Evolutionary conservation across 2,113 vertebrate species (phyloP).

Genomic region (Mustelus asterias): DNA sequence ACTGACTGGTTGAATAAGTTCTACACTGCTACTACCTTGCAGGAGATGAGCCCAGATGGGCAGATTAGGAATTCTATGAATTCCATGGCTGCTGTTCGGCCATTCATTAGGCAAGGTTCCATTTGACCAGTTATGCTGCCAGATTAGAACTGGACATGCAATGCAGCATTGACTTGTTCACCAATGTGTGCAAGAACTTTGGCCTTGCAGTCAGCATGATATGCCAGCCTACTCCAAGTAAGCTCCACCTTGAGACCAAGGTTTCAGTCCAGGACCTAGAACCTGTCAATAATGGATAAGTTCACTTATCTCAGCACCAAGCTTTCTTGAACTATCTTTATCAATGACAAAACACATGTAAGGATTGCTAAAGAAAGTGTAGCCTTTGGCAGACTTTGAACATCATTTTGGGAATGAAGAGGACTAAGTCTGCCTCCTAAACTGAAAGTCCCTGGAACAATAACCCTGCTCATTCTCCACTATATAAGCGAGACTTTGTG

Average conservation of each 20-base stretch:
- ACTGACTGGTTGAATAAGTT: neutral
- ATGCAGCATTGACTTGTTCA: neutral
- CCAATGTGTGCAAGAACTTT: neutral
- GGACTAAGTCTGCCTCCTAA: neutral
- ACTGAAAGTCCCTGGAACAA: neutral
- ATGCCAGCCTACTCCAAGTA: neutral
- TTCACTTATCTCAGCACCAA: neutral
- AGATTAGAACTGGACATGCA: neutral
- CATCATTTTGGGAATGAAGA: too few species aligned
- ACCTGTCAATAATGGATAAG: neutral
- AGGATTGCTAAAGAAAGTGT: too few species aligned
- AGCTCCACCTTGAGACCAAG: neutral
- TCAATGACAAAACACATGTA: too few species aligned
- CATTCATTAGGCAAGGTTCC: neutral
- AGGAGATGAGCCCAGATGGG: neutral
- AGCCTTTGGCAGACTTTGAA: too few species aligned
- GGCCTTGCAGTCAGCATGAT: neutral
- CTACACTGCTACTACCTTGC: neutral
- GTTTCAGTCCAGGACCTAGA: neutral
- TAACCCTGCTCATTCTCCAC: neutral
- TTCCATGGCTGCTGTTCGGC: neutral
- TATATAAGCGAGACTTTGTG: neutral
- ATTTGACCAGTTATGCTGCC: neutral
- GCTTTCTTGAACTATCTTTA: neutral
- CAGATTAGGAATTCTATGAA: neutral